Base-by-base conservation (phyloP, 2,888 invertebrate species). In the Ferrisia virgata region DNA sequence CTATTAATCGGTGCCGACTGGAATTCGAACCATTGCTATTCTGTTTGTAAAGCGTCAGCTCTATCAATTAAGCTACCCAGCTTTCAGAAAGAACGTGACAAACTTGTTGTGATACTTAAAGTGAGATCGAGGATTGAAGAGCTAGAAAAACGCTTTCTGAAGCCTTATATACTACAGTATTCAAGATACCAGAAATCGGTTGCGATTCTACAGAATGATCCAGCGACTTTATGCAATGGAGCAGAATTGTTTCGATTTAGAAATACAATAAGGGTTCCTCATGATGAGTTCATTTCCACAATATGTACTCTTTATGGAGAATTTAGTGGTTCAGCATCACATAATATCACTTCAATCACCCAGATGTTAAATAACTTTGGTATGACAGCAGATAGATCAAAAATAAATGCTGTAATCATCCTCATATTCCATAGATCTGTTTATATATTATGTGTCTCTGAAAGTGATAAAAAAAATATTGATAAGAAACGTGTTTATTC, bases 81-180 rank as follows among this genome's bases (percentile, higher is more conserved):
- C n/a, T n/a, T n/a, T n/a, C n/a, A n/a, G n/a, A n/a, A n/a, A n/a
- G n/a, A n/a, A n/a, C n/a, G n/a, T n/a, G n/a, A n/a, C n/a, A n/a
- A n/a, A n/a, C n/a, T n/a, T n/a, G n/a, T n/a, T n/a, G n/a, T 36
- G 36, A 78, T 78, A 33, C 78, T 36, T 78, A 6, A 36, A 15
- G 78, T 78, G 18, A 6, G 39, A 18, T 78, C 36, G 5, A 31
- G 78, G 11, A 78, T 78, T 78, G 78, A 78, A 18, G 78, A 78
- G 36, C 78, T 78, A 31, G 78, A 78, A 78, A 78, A 78, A 36
- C 78, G 78, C 36, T 78, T 78, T 36, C 36, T 36, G 36, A 78
- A 18, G 18, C 78, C 18, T n/a, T 15, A 33, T 36, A 78, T 78
- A 36, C 36, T 36, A 36, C 31, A 6, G 18, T 78, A 36, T 33